Evolutionary conservation across 2,888 invertebrate species (phyloP).

Genomic region (Minunthozetes semirufus): DNA sequence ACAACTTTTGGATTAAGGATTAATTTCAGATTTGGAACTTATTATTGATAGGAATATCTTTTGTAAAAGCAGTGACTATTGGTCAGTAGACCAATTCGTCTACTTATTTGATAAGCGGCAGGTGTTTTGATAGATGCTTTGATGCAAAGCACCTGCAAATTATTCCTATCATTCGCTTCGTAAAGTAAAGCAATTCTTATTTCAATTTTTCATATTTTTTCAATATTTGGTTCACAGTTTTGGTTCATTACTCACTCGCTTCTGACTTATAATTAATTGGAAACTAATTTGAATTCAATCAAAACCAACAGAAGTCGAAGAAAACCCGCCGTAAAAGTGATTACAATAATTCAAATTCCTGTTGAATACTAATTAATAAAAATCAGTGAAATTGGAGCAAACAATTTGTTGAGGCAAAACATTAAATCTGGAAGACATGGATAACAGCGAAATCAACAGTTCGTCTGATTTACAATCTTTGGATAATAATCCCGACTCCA

Average conservation of each 20-base stretch:
- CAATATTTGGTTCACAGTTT: background rate
- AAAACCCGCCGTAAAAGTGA: background rate
- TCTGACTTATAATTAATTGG: background rate
- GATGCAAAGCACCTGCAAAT: background rate
- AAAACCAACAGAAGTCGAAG: background rate
- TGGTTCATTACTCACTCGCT: background rate
- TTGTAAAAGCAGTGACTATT: no score
- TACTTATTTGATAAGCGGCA: background rate
- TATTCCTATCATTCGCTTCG: background rate
- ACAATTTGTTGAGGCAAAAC: background rate
- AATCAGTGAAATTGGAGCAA: background rate
- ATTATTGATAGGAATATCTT: no score
- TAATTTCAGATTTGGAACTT: no score
- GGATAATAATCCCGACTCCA: background rate
- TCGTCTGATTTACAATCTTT: background rate
- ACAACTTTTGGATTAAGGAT: no score
- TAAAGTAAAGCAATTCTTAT: background rate
- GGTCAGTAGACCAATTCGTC: no score
- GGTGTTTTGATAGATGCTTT: background rate
- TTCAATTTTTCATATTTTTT: background rate
- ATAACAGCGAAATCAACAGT: background rate
- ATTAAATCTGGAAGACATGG: background rate
- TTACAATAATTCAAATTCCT: background rate
- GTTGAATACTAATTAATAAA: background rate
- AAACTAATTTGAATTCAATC: background rate